Conservation (phyloP, 2,797 vertebrate species). For the Pangasius djambal region DNA sequence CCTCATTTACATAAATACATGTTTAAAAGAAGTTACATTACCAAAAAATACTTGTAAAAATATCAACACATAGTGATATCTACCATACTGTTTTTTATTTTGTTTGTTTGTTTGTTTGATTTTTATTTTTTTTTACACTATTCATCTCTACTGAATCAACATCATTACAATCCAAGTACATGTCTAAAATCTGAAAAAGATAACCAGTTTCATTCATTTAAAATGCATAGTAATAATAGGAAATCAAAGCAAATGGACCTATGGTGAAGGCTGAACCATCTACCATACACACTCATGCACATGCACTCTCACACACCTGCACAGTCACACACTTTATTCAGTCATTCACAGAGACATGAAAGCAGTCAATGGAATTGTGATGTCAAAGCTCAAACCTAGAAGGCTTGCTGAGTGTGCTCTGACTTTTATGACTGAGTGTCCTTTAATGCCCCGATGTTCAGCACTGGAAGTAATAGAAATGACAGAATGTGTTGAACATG, state of each 20-base stretch:
- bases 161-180: too few relatives aligned
- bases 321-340: not conserved
- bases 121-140: too few relatives aligned
- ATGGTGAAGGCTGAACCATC: not conserved
- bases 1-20: not conserved
- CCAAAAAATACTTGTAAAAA: not conserved
- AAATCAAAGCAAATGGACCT: not conserved
- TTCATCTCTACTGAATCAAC: too few relatives aligned
- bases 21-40: not conserved
- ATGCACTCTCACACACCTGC: not conserved
- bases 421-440: not conserved
- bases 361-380: not conserved
- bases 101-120: too few relatives aligned
- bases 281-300: not conserved
- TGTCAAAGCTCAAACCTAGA: not conserved
- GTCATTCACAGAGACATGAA: not conserved
- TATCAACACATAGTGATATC: too few relatives aligned
- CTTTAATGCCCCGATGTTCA: not conserved
- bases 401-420: constrained; percentile 6
- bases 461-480: not conserved
- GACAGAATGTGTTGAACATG: not conserved
- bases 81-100: too few relatives aligned
- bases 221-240: not conserved
- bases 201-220: not conserved
- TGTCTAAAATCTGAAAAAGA: too few relatives aligned